Conservation (phyloP, 2,113 vertebrate genomes). For the Macaca mulatta region DNA sequence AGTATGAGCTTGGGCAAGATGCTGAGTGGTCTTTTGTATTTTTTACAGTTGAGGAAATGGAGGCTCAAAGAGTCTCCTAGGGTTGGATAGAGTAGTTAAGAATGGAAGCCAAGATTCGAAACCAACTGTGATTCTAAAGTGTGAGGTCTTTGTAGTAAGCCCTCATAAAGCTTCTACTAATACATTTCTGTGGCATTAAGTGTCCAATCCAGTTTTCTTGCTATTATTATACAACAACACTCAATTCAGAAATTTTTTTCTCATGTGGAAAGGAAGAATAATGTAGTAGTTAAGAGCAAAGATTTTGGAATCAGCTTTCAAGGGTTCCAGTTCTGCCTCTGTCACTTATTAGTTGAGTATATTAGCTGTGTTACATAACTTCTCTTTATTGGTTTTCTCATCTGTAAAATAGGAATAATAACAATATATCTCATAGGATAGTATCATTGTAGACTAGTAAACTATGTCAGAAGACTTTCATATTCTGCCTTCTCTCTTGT, state of each 20-base stretch:
- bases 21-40: not conserved
- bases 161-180: not conserved
- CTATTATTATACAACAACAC: not conserved
- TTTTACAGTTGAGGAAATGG: constrained; percentile 31
- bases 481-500: not conserved
- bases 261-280: not conserved
- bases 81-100: not conserved
- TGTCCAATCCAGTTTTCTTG: constrained; percentile 10
- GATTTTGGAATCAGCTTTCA: constrained; percentile 8
- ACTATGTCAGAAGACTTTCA: not conserved
- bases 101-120: constrained; percentile 52
- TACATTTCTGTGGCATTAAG: not conserved
- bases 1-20: not conserved
- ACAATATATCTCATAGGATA: not conserved
- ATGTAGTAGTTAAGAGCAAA: not conserved
- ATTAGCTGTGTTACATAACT: not conserved
- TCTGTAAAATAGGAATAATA: not conserved
- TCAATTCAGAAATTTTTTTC: not conserved
- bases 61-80: constrained; percentile 8
- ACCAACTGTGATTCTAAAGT: not conserved
- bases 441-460: not conserved
- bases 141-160: not conserved
- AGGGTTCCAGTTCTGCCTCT: not conserved
- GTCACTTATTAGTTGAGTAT: not conserved
- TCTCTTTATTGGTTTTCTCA: not conserved